A percentile compares a stretch with the other conserved stretches of the same genome.
These are phyloP conservation scores for Ypsolopha sequella DNA, from an alignment of 2,888 invertebrate species.

Conservation along the genomic window DNA sequence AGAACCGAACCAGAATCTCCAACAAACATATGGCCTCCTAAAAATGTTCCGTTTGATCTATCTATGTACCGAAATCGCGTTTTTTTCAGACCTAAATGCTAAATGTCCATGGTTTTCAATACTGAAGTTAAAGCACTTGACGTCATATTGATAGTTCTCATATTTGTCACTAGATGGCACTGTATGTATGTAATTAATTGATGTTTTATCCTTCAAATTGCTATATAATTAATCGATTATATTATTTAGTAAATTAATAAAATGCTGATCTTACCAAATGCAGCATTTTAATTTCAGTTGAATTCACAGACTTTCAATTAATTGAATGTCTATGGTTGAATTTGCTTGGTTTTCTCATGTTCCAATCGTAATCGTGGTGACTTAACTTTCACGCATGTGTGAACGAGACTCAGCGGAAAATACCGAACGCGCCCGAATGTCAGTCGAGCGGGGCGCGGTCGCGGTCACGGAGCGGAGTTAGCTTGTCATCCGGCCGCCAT, in stretches of 20 bases:
- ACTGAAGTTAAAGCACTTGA: background rate
- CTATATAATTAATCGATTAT: background rate
- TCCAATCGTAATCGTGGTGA: constrained; percentile 20
- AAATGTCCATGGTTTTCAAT: too few species aligned
- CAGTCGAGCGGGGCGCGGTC: constrained; percentile 73
- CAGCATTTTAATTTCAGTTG: too few species aligned
- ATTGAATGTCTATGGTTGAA: background rate
- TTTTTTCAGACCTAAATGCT: too few species aligned
- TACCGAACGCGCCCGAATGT: constrained; percentile 63
- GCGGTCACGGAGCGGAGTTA: constrained; percentile 71
- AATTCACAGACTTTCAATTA: too few species aligned
- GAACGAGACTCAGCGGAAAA: constrained; percentile 60
- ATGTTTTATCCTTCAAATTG: too few species aligned
- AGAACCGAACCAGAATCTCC: too few species aligned
- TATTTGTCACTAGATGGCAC: constrained; percentile 1
- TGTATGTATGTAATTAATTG: background rate
- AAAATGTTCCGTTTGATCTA: too few species aligned
- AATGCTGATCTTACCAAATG: background rate
- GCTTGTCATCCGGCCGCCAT: constrained; percentile 73
- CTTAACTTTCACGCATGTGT: constrained; percentile 59
- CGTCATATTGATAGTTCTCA: background rate
- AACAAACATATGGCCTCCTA: too few species aligned
- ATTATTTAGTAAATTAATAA: background rate
- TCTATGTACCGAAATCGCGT: too few species aligned
- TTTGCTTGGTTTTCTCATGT: background rate